Percentiles rank a stretch among this genome's conserved stretches.
phyloP scores from a whole-genome alignment of 92 coral and sea anemone genomes.

The Galaxea fascicularis region DNA sequence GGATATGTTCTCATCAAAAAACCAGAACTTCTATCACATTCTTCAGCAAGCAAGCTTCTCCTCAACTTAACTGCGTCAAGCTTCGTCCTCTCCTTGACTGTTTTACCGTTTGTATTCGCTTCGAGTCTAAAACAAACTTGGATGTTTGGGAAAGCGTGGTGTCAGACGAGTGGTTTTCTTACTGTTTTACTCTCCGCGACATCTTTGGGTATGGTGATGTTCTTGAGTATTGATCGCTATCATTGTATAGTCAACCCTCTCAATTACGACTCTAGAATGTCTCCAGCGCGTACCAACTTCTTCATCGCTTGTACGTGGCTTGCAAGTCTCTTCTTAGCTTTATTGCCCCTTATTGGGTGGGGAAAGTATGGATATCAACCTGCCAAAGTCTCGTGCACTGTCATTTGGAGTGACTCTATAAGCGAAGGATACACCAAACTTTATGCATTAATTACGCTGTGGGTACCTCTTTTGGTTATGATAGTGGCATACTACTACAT shows the following conservation, averaged over 20 bases:
- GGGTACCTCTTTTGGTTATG: slow-evolving; percentile 76
- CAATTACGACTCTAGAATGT: slow-evolving; percentile 82
- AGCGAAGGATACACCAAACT: slow-evolving; percentile 93
- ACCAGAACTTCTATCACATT: slow-evolving; percentile 71
- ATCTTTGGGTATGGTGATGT: slow-evolving; percentile 80
- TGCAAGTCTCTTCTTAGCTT: slow-evolving; percentile 80
- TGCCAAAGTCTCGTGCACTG: slow-evolving; percentile 84
- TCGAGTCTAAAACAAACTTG: slow-evolving; percentile 77
- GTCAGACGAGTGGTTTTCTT: slow-evolving; percentile 85
- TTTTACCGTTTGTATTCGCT: slow-evolving; percentile 86
- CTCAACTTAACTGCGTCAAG: slow-evolving; percentile 86
- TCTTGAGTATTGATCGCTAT: slow-evolving; percentile 92
- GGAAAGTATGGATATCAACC: slow-evolving; percentile 89
- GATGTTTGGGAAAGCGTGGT: slow-evolving; percentile 87
- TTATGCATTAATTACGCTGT: slow-evolving; percentile 63
- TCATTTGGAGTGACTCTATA: slow-evolving; percentile 79
- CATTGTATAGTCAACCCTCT: slow-evolving; percentile 94
- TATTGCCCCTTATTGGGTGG: slow-evolving; percentile 94
- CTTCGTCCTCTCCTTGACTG: slow-evolving; percentile 67
- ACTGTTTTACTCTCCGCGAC: slow-evolving; percentile 79
- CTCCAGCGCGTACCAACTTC: slow-evolving; percentile 74
- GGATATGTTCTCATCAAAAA: slow-evolving; percentile 78
- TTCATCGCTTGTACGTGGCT: slow-evolving; percentile 81
- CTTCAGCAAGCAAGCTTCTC: slow-evolving; percentile 85
- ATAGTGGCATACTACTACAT: slow-evolving; percentile 85